Base-by-base conservation (phyloP, 2,888 invertebrate genomes). In the Synanthedon formicaeformis region DNA sequence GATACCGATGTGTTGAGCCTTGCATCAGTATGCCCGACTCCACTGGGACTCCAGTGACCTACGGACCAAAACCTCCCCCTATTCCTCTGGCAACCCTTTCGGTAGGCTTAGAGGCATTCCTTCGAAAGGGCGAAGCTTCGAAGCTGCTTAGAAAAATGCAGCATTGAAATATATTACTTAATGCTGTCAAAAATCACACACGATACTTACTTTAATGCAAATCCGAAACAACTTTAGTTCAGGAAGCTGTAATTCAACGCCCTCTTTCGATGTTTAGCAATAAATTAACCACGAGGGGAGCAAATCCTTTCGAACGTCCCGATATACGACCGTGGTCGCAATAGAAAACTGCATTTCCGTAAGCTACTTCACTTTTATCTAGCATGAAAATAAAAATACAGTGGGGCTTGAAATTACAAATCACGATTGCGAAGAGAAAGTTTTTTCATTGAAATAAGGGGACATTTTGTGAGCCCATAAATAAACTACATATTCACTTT, bases 251-350 rank as follows among this genome's bases (percentile, higher is more conserved):
- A 71, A 73, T 67, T 76, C 73, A 71, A 66, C 71, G 75, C 78
- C 76, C 79, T 73, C 73, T 73, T 60, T 58, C 61, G 66, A 45
- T 45, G 45, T 67, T 66, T 65, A 60, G 72, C 75, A 65, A 81
- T 83, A 83, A 82, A 83, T 83, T 81, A 81, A 66, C 70, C 45
- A 49, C 63, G 62, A 66, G 66, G 68, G 62, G 78, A 73, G 76
- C 79, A 73, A 72, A 80, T 77, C 75, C 74, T 77, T 75, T 75
- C 13, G 79, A 79, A 65, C 64, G 64, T 64, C 78, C 71, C 73
- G 76, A 76, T 74, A 69, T 72, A 64, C 66, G 69, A 75, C 69
- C 65, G 58, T 63, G 64, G 66, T 66, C 73, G 77, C 75, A 75
- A 59, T 57, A 45, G 60, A 57, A 66, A 63, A 68, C 66, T 68